Conservation (phyloP, 2,113 vertebrate genomes). For the Orientallactaga bullata region DNA sequence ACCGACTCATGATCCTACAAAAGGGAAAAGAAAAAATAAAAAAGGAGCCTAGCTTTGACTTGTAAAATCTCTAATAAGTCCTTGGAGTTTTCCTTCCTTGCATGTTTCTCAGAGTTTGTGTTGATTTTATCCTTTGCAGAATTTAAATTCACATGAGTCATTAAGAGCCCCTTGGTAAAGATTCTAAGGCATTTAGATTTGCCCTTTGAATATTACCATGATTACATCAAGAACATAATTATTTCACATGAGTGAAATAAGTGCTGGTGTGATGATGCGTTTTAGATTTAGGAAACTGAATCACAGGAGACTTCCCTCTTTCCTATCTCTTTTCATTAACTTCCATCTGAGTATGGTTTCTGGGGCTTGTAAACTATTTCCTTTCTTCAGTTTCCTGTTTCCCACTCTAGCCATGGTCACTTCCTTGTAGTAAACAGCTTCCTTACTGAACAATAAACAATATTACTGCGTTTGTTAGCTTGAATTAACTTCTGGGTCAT, state of each 20-base stretch:
- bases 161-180: neutral
- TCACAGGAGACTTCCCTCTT: neutral
- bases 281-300: slow-evolving; percentile 34
- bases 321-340: neutral
- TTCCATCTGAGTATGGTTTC: slow-evolving; percentile 56
- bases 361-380: slow-evolving; percentile 73
- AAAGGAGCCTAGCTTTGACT: slow-evolving; percentile 60
- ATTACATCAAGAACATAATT: neutral
- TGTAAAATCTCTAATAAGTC: slow-evolving; percentile 80
- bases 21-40: slow-evolving; percentile 67
- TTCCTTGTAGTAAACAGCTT: slow-evolving; percentile 69
- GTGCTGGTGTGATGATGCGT: neutral
- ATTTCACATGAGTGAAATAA: neutral
- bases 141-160: slow-evolving; percentile 5
- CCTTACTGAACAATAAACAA: slow-evolving; percentile 11
- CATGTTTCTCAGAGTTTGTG: slow-evolving; percentile 73
- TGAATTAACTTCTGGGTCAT: neutral
- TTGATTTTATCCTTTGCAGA: slow-evolving; percentile 64
- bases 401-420: slow-evolving; percentile 35
- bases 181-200: slow-evolving; percentile 22
- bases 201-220: neutral
- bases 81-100: slow-evolving; percentile 70
- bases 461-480: slow-evolving; percentile 24
- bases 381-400: slow-evolving; percentile 68
- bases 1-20: slow-evolving; percentile 64